Base-by-base conservation (phyloP, 1,140 invertebrate genomes). In the Drosophila asahinai region DNA sequence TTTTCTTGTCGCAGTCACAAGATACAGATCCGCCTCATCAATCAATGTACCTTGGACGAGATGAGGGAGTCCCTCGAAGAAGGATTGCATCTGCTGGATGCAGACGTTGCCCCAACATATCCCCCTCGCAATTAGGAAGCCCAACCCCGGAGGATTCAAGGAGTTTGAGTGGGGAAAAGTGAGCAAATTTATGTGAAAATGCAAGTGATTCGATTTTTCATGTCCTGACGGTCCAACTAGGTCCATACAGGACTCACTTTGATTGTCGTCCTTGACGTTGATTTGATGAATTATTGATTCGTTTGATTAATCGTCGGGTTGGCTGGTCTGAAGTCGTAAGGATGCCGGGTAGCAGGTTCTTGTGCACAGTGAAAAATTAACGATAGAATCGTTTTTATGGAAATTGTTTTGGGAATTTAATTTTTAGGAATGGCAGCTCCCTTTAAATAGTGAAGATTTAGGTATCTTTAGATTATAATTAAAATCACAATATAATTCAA, bases 261-360 rank as follows among this genome's bases (percentile, higher is more conserved):
- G 65, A 70, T 66, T 64, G 45, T 75, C 68, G 65, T 74, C 58
- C 72, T 75, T 78, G 83, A 83, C 65, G 77, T 72, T 87, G 83
- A 83, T 80, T 87, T 83, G 84, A 73, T 87, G 81, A 89, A 87
- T 89, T 87, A 87, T 87, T 87, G 83, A 87, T 89, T 83, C 70
- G 84, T 75, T 87, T 87, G 84, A 87, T 87, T 81, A 87, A 83
- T 89, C 83, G 81, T 68, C 30, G 58, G 64, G 60, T 59, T 51
- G 80, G 47, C 30, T 60, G 47, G 36, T 25, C 43, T 40, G 57
- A 15, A 80, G 54, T 30, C 22, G 22, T 5, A 1, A 19, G 9
- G n/a, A 54, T 47, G 42, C 36, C 27, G 19, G 19, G 12, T 38
- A 22, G 12, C n/a, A 47, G 48, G 40, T 15, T 5, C 38, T 55